Evolutionary conservation across 2,113 vertebrate species (phyloP), one percentile per base, ranked within the genome.

Genomic region (Chaetura pelagica): DNA sequence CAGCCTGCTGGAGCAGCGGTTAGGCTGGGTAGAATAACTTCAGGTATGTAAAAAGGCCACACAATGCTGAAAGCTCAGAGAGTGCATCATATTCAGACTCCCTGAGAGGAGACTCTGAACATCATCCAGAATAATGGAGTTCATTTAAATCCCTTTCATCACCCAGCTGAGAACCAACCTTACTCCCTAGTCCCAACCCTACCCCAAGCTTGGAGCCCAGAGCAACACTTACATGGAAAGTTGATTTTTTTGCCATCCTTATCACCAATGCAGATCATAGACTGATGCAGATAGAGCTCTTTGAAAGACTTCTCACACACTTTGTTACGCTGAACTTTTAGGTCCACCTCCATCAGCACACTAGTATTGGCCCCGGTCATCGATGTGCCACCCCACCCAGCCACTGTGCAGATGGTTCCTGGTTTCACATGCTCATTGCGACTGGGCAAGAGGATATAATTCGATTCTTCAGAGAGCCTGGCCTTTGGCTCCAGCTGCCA

Each of bases 321-420:
- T 8, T 40, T 0, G 2, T 20, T 20, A 5, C 0, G 0, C 51
- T 73, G 58, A 54, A 94, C 71, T 35, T 73, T 4, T 42, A 82
- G 32, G 9, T 57, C 1, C 64, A 58, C 76, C 42, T 89, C 69
- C 48, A 1, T 73, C 89, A 94, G 6, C 23, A 89, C 89, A 24
- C 15, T 0, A 4, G 2, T 32, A 1, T 0, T 3, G 0, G 0
- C 0, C 6, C 1, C 0, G 4, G 0, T 1, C 4, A 0, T 0
- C 0, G 24, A 69, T 16, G 29, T 84, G 4, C 0, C 0, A 10
- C 93, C 93, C 85, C 85, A 92, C 32, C 85, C 89, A 76, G 69
- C 22, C 29, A 23, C 85, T 0, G 0, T 0, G 2, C 85, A 94
- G 5, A 0, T 0, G 17, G 5, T 5, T 72, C 63, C 52, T 32